A percentile compares a stretch with the other conserved stretches of the same genome.
Conservation (phyloP, 2,797 vertebrate species). For the Danio tinwini region DNA sequence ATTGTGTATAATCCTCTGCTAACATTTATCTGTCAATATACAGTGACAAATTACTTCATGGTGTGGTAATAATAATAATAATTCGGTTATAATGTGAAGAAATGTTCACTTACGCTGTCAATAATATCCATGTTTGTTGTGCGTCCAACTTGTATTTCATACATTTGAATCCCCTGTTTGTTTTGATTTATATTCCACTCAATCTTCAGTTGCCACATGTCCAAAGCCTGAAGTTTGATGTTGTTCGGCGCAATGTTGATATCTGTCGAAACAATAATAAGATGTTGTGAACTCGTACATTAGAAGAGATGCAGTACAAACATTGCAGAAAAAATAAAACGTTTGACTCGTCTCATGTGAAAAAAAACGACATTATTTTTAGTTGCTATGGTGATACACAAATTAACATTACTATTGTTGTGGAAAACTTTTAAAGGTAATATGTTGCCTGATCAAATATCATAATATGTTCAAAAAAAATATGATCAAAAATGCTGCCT, state of each 20-base stretch:
- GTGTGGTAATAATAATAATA: not conserved
- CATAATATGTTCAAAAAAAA: too few relatives aligned
- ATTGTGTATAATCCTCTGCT: slow-evolving; percentile 50
- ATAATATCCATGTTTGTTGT: slow-evolving; percentile 53
- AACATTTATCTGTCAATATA: slow-evolving; percentile 62
- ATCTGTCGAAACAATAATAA: not conserved
- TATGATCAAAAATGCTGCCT: too few relatives aligned
- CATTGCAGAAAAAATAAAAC: not conserved
- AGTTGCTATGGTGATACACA: too few relatives aligned
- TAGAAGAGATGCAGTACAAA: not conserved
- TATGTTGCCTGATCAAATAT: too few relatives aligned
- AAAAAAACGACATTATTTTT: too few relatives aligned
- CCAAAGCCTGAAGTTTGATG: slow-evolving; percentile 10
- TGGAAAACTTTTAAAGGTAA: too few relatives aligned
- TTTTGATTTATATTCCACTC: slow-evolving; percentile 29
- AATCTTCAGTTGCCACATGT: slow-evolving; percentile 51
- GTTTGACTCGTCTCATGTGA: too few relatives aligned
- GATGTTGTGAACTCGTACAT: not conserved
- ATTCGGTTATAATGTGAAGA: not conserved
- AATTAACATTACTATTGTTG: too few relatives aligned
- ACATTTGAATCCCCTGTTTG: slow-evolving; percentile 15
- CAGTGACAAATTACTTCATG: not conserved
- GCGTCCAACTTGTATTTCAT: slow-evolving; percentile 69
- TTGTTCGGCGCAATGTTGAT: not conserved
- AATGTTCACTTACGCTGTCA: slow-evolving; percentile 62